Evolutionary conservation across 2,888 invertebrate species (phyloP).

Genomic region (Merodon equestris): DNA sequence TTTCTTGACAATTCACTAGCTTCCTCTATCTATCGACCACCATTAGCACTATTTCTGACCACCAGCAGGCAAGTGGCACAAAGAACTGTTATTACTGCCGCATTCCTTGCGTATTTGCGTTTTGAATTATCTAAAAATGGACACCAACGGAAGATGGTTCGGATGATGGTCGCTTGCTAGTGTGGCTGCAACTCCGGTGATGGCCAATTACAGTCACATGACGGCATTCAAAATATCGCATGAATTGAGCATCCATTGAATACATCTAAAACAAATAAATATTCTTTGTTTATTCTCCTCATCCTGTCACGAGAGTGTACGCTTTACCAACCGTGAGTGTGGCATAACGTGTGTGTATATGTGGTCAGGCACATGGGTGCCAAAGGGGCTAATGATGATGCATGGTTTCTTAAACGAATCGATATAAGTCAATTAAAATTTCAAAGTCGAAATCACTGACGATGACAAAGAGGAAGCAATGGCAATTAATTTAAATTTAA

Average conservation of each 20-base stretch:
- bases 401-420: constrained; percentile 47
- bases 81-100: constrained; percentile 63
- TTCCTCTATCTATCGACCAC: neutral
- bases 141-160: constrained; percentile 35
- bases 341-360: no score
- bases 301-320: constrained; percentile 29
- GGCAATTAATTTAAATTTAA: constrained; percentile 52
- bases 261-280: constrained; percentile 25
- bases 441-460: constrained; percentile 13
- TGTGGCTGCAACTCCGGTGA: constrained; percentile 20
- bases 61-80: constrained; percentile 52
- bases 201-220: constrained; percentile 51
- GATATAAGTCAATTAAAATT: constrained; percentile 16
- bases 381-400: constrained; percentile 29
- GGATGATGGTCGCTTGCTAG: constrained; percentile 3
- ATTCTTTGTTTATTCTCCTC: constrained; percentile 1
- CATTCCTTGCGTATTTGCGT: constrained; percentile 65
- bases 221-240: constrained; percentile 46
- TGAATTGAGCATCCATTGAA: constrained; percentile 55
- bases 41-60: neutral
- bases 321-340: no score
- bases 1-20: no score
- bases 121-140: constrained; percentile 64
- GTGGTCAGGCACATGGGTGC: constrained; percentile 27
- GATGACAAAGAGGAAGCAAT: constrained; percentile 26